These are phyloP conservation scores for Gymnocheta viridis DNA, from an alignment of 2,888 invertebrate genomes.

Conservation along the genomic window DNA sequence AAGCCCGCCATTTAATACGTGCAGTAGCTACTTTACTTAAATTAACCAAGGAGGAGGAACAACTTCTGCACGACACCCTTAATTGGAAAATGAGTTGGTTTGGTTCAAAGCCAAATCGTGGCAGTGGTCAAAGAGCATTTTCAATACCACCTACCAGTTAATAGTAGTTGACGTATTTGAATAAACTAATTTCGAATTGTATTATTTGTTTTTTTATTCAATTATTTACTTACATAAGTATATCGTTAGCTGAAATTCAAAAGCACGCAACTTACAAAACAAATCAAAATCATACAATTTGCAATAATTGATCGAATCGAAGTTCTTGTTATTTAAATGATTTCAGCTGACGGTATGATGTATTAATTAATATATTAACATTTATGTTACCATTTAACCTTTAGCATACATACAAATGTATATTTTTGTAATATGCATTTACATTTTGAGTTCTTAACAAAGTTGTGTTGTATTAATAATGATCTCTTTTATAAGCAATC, in stretches of 20 bases:
- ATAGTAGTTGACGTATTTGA: conserved; percentile 77
- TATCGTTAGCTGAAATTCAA: background rate
- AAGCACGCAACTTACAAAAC: too few species aligned
- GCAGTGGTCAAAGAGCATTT: conserved; percentile 83
- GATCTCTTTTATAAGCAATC: conserved; percentile 58
- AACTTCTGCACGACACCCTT: conserved; percentile 85
- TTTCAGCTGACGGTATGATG: too few species aligned
- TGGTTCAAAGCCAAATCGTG: conserved; percentile 84
- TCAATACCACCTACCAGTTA: conserved; percentile 84
- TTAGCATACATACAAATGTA: background rate
- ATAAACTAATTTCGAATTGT: conserved; percentile 17
- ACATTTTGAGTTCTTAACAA: conserved; percentile 26
- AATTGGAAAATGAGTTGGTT: conserved; percentile 83
- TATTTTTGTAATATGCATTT: conserved; percentile 42
- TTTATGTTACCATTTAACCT: background rate
- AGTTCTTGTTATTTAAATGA: too few species aligned
- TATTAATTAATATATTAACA: too few species aligned
- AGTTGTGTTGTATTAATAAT: conserved; percentile 49
- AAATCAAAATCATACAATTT: too few species aligned
- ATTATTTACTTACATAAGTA: conserved; percentile 4
- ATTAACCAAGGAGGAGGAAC: conserved; percentile 93
- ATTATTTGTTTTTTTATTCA: conserved; percentile 29
- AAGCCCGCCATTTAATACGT: conserved; percentile 94
- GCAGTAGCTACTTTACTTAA: conserved; percentile 93
- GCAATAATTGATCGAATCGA: too few species aligned